Percentiles rank a stretch among this genome's conserved stretches.
Evolutionary conservation across 2,797 vertebrate species (phyloP).

Genomic region (Macropus fuliginosus): DNA sequence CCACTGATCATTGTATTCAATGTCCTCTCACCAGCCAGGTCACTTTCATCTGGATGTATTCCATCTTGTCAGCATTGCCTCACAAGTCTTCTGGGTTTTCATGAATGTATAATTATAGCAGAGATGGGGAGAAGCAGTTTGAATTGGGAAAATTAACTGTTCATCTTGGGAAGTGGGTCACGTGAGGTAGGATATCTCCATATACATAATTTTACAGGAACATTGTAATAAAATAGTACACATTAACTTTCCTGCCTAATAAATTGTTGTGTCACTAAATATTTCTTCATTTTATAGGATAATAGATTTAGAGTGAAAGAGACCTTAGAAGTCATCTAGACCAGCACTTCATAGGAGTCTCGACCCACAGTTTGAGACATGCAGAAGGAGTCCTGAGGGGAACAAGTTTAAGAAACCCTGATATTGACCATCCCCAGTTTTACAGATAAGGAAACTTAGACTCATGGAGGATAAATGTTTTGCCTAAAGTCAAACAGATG

Average conservation of each 20-base stretch:
- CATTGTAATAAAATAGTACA: neutral
- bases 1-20: neutral
- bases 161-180: neutral
- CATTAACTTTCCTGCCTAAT: neutral
- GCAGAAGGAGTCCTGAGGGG: no score
- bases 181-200: neutral
- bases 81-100: neutral
- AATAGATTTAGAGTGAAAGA: neutral
- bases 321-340: neutral
- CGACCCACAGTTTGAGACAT: no score
- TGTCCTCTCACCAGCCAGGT: neutral
- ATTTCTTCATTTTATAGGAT: neutral
- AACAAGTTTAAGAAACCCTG: neutral
- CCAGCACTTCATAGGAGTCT: no score
- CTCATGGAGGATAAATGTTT: neutral
- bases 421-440: neutral
- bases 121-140: neutral
- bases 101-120: neutral
- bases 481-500: neutral
- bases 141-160: neutral
- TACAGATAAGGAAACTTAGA: neutral
- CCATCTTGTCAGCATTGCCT: neutral
- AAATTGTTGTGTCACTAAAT: neutral
- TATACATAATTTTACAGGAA: neutral
- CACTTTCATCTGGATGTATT: neutral